A percentile compares a stretch with the other conserved stretches of the same genome.
phyloP scores from a whole-genome alignment of 2,113 vertebrate genomes.

The Trogon surrucura region DNA sequence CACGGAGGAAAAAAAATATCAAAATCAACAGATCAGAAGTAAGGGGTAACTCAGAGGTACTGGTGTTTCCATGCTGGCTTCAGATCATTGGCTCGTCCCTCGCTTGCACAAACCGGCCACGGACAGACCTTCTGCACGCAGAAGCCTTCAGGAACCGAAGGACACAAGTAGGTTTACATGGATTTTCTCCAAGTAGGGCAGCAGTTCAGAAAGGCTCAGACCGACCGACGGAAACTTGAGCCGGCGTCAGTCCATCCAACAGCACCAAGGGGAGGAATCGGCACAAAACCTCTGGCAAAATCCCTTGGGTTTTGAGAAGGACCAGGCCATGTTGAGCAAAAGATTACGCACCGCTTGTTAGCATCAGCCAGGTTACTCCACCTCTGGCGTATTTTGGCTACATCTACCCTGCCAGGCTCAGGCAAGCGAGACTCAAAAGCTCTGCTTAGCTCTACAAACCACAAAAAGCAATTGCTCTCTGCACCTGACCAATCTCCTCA shows the following conservation, averaged over 20 bases:
- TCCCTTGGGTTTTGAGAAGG: neutral
- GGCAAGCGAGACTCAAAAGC: neutral
- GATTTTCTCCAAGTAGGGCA: conserved; percentile 39
- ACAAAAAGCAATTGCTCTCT: neutral
- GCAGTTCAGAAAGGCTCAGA: neutral
- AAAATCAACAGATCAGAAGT: neutral
- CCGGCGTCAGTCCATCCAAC: neutral
- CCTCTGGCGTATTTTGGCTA: fast-evolving
- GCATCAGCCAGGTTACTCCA: neutral
- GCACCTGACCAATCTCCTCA: neutral
- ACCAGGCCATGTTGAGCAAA: fast-evolving
- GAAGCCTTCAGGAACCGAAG: neutral
- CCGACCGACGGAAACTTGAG: neutral
- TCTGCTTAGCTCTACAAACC: neutral
- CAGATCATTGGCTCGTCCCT: neutral
- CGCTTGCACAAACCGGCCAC: fast-evolving
- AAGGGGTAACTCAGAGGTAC: fast-evolving
- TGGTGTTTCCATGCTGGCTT: fast-evolving
- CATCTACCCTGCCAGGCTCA: fast-evolving
- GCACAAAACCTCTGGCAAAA: neutral
- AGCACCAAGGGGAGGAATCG: neutral
- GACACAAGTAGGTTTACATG: neutral
- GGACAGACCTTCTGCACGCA: fast-evolving
- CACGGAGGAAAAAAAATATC: neutral
- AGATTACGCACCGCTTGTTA: neutral